Evolutionary conservation across 2,888 invertebrate genomes (phyloP).

Genomic region (Cantharis lateralis): DNA sequence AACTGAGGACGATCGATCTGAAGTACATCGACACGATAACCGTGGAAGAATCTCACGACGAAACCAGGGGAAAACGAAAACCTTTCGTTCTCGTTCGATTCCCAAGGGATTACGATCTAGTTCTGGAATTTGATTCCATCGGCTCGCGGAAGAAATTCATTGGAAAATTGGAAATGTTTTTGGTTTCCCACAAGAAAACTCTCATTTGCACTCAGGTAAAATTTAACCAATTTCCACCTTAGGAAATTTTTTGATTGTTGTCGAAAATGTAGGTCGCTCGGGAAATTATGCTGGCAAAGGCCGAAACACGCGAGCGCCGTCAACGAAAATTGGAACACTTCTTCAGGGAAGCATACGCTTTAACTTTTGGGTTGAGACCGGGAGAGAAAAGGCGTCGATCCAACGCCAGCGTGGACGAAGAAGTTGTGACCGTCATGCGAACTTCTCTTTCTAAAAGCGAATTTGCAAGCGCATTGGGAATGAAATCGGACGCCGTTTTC

Average conservation of each 20-base stretch:
- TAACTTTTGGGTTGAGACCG: conserved; percentile 87
- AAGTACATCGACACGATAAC: conserved; percentile 76
- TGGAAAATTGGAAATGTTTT: conserved; percentile 83
- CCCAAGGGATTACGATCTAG: conserved; percentile 89
- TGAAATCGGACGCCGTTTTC: conserved; percentile 93
- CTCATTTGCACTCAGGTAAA: conserved; percentile 72
- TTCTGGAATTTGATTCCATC: conserved; percentile 85
- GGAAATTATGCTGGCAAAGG: conserved; percentile 86
- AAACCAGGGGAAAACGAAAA: conserved; percentile 73
- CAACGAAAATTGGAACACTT: conserved; percentile 93
- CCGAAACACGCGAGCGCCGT: conserved; percentile 91
- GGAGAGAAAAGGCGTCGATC: conserved; percentile 80
- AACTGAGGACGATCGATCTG: conserved; percentile 80
- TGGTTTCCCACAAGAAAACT: conserved; percentile 81
- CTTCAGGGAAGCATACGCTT: conserved; percentile 93
- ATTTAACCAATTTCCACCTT: not conserved
- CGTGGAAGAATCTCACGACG: conserved; percentile 88
- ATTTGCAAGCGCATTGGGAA: conserved; percentile 93
- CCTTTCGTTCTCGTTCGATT: conserved; percentile 83
- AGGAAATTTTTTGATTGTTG: not conserved
- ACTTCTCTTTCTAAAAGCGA: conserved; percentile 90
- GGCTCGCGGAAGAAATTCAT: conserved; percentile 84
- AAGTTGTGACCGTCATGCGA: conserved; percentile 90
- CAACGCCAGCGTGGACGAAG: conserved; percentile 75
- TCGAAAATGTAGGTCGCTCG: conserved; percentile 63